Evolutionary conservation across 2,888 invertebrate species (phyloP), one percentile per base, ranked within the genome.

Genomic region (Acrobasis suavella): DNA sequence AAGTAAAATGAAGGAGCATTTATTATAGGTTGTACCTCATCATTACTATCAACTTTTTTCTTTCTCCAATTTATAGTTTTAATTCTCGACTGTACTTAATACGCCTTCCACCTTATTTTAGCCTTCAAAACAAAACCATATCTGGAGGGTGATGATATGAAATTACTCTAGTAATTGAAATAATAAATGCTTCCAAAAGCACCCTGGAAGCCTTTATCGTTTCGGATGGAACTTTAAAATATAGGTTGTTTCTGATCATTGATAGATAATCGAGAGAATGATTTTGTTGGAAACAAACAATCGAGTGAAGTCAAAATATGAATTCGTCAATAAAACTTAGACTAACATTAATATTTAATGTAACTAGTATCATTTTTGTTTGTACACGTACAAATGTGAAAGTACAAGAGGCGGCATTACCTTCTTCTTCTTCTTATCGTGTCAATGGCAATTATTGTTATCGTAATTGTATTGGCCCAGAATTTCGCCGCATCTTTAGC

Each of bases 81-180:
- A n/a, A 10, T 46, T 46, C 1, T 46, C 46, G 14, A 12, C 46
- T 46, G 14, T n/a, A 46, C 46, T 46, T 14, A 46, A 46, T 6
- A 14, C 46, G 1, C 12, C 46, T 46, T 6, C 14, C 12, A 42
- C 14, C 42, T 14, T 46, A 46, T 14, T 46, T 32, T n/a, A 46
- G 1, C 2, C 14, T 14, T 14, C 46, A 46, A 46, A 46, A 46
- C 6, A 46, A 46, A 12, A 46, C 12, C 46, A n/a, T 46, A 58
- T 49, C 58, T 22, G 56, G 50, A 50, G 66, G 70, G 62, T 70
- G 62, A 62, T 65, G 56, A 64, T 68, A 52, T n/a, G 9, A 22
- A 66, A 62, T 64, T 60, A 60, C 38, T 22, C 5, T 17, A 10
- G 71, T 75, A 77, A 76, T 78, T 77, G 78, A 75, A 78, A 73